These are phyloP conservation scores for Alentia gelatinosa DNA, from an alignment of 2,888 invertebrate species.

Conservation along the genomic window DNA sequence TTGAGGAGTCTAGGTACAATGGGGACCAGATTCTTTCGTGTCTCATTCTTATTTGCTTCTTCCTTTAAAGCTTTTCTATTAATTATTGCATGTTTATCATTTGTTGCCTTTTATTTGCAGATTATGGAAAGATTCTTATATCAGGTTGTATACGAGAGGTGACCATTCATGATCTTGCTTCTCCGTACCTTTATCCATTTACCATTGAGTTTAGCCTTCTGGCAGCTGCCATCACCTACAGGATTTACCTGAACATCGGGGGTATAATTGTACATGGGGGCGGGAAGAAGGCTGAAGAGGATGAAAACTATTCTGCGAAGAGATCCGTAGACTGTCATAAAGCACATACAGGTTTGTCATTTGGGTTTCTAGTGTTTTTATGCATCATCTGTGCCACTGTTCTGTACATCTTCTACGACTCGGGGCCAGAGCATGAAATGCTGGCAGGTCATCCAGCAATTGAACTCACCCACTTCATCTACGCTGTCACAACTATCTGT, in stretches of 20 bases:
- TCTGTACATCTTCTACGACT: conserved; percentile 72
- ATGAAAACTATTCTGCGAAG: not conserved
- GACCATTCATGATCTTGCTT: conserved; percentile 41
- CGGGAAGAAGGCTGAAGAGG: not conserved
- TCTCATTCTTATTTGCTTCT: too few species aligned
- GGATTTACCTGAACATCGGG: conserved; percentile 52
- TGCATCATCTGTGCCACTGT: conserved; percentile 75
- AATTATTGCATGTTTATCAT: not conserved
- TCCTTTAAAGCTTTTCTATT: too few species aligned
- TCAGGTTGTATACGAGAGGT: not conserved
- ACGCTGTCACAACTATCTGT: not conserved
- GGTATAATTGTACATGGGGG: not conserved
- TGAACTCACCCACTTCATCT: conserved; percentile 66
- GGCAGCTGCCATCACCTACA: conserved; percentile 54
- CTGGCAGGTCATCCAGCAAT: not conserved
- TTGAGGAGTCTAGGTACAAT: too few species aligned
- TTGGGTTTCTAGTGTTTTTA: conserved; percentile 64
- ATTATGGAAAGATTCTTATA: not conserved
- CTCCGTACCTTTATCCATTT: conserved; percentile 60
- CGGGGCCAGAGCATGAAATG: not conserved
- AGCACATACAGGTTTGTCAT: not conserved
- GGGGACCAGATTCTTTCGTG: too few species aligned
- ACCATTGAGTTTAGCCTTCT: conserved; percentile 57
- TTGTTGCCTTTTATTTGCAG: not conserved
- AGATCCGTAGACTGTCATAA: conserved; percentile 59